A percentile compares a stretch with the other conserved stretches of the same genome.
Evolutionary conservation across 2,113 vertebrate species (phyloP).

Genomic region (Cavia porcellus): DNA sequence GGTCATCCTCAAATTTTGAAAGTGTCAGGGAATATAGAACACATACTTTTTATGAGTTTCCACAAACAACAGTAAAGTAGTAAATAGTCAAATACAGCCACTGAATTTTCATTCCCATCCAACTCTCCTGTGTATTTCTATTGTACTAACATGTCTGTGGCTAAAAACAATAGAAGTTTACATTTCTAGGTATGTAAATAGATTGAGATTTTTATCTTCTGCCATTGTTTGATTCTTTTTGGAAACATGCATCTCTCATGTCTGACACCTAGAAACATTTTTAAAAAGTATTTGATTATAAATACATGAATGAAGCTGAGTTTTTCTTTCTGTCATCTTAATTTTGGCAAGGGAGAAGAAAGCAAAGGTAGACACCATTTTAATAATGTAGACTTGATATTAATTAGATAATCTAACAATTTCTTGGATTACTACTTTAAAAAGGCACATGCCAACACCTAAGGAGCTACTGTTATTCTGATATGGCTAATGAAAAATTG

Average conservation of each 20-base stretch:
- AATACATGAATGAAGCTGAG: conserved; percentile 40
- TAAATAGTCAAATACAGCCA: not conserved
- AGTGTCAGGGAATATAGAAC: not conserved
- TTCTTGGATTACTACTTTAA: conserved; percentile 53
- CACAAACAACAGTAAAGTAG: conserved; percentile 42
- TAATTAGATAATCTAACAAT: conserved; percentile 36
- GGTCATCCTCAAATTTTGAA: conserved; percentile 61
- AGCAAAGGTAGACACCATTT: conserved; percentile 20
- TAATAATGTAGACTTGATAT: not conserved
- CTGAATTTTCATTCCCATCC: not conserved
- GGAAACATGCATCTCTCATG: not conserved
- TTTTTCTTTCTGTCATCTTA: not conserved
- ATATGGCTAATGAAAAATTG: conserved; percentile 87
- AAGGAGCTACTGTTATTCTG: conserved; percentile 77
- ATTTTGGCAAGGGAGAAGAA: conserved; percentile 3
- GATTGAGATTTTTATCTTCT: conserved; percentile 23
- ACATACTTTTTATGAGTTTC: not conserved
- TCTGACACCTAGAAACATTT: not conserved
- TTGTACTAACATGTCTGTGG: not conserved
- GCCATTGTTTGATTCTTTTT: conserved; percentile 31
- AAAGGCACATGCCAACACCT: conserved; percentile 63
- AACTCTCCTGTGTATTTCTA: not conserved
- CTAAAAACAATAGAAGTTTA: conserved; percentile 32
- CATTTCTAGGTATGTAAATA: conserved; percentile 24
- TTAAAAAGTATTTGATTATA: conserved; percentile 40